A percentile compares a stretch with the other conserved stretches of the same genome.
phyloP scores from a whole-genome alignment of 2,888 invertebrate species.

The Dryocosmus kuriphilus region DNA sequence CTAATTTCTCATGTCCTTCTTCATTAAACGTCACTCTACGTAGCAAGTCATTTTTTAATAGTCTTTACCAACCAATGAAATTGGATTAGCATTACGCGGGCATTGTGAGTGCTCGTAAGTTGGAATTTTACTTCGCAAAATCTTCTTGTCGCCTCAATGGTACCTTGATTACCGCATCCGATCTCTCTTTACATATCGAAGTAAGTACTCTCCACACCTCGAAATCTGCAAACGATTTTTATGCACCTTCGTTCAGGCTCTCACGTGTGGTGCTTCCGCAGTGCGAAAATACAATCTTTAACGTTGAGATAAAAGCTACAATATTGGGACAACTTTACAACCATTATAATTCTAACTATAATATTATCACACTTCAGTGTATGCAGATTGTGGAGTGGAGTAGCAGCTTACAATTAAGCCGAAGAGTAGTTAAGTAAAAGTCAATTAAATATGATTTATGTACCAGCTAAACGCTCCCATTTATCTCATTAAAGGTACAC shows the following conservation, averaged over 20 bases:
- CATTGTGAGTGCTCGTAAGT: constrained; percentile 59
- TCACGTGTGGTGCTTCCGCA: neutral
- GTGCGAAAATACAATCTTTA: neutral
- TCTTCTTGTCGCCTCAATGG: constrained; percentile 44
- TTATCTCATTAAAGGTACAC: constrained; percentile 37
- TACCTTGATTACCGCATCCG: constrained; percentile 27
- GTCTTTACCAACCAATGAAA: constrained; percentile 42
- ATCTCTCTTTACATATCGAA: constrained; percentile 30
- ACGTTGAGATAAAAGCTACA: neutral
- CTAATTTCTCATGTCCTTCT: constrained; percentile 19
- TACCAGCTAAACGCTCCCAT: constrained; percentile 33
- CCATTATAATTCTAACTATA: neutral
- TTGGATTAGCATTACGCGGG: constrained; percentile 51
- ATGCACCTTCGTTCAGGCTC: neutral
- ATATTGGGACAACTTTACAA: neutral
- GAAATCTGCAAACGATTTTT: constrained; percentile 9
- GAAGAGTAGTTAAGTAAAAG: constrained; percentile 36
- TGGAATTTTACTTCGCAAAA: constrained; percentile 28
- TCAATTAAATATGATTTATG: constrained; percentile 40
- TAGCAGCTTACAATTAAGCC: constrained; percentile 11
- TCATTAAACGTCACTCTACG: neutral
- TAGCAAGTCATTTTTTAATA: constrained; percentile 39
- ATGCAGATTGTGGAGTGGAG: constrained; percentile 14
- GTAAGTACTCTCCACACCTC: neutral
- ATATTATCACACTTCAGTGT: neutral